These are phyloP conservation scores for Sarcophaga rosellei DNA, from an alignment of 2,888 invertebrate species.

Conservation along the genomic window DNA sequence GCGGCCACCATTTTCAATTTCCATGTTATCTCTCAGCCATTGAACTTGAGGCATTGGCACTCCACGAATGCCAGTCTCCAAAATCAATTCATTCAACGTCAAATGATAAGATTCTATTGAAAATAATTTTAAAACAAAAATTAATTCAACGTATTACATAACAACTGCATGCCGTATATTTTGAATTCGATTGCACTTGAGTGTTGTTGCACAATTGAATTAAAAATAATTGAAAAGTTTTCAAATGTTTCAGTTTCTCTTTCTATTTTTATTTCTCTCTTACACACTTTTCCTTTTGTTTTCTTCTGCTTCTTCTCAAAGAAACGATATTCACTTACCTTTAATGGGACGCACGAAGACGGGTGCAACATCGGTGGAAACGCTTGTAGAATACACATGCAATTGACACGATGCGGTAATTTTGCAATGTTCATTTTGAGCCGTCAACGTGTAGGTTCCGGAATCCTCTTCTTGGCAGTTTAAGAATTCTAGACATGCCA, in stretches of 20 bases:
- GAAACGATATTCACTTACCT: conserved; percentile 82
- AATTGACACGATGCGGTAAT: conserved; percentile 87
- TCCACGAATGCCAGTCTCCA: conserved; percentile 90
- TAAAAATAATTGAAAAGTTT: background rate
- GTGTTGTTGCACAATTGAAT: conserved; percentile 1
- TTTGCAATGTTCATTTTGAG: conserved; percentile 88
- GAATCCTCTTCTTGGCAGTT: conserved; percentile 86
- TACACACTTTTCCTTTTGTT: background rate
- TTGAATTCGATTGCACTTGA: background rate
- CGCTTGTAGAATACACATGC: conserved; percentile 84
- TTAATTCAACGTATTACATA: conserved; percentile 40
- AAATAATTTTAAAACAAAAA: conserved; percentile 7
- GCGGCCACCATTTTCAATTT: conserved; percentile 83
- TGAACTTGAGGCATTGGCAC: conserved; percentile 87
- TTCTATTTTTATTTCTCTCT: background rate
- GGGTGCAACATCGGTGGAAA: conserved; percentile 85
- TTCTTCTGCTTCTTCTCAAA: no score
- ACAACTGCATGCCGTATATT: background rate
- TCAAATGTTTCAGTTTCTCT: background rate
- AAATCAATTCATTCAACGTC: conserved; percentile 87
- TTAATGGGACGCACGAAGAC: conserved; percentile 89
- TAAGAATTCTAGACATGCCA: conserved; percentile 88
- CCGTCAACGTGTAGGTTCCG: conserved; percentile 90
- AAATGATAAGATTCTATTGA: conserved; percentile 83
- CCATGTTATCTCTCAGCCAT: conserved; percentile 89